Evolutionary conservation across 2,888 invertebrate species (phyloP).

Genomic region (Phengaris arion): DNA sequence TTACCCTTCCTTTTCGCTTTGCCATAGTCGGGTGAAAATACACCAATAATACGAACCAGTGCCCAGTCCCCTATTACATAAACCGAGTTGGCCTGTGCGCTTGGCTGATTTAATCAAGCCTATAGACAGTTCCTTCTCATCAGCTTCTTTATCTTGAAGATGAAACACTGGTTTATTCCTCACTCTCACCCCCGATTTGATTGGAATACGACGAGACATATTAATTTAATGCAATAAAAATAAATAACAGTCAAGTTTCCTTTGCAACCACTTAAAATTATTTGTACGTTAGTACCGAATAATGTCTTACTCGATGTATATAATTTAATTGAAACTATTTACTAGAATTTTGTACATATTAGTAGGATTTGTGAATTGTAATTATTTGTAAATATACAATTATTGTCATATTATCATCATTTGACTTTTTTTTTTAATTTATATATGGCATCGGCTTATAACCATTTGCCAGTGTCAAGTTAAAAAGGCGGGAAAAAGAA

Average conservation of each 20-base stretch:
- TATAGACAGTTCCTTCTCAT: constrained; percentile 83
- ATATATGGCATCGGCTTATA: too few species aligned
- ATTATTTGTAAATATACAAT: not conserved
- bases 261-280: not conserved
- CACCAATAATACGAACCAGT: constrained; percentile 78
- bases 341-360: not conserved
- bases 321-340: not conserved
- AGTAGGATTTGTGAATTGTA: not conserved
- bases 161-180: constrained; percentile 82
- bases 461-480: too few species aligned
- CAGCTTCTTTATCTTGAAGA: constrained; percentile 84
- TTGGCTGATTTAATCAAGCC: constrained; percentile 88
- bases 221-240: constrained; percentile 8
- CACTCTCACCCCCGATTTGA: constrained; percentile 61
- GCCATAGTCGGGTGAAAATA: not conserved
- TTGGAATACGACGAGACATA: constrained; percentile 61
- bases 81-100: constrained; percentile 88
- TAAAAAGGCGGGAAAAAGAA: too few species aligned
- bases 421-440: not conserved
- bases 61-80: constrained; percentile 86
- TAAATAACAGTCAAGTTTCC: not conserved
- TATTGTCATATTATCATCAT: not conserved
- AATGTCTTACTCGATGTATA: not conserved
- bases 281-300: not conserved
- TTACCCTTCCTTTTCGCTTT: too few species aligned